Evolutionary conservation across 2,888 invertebrate species (phyloP).

Genomic region (Tuberolachnus salignus): DNA sequence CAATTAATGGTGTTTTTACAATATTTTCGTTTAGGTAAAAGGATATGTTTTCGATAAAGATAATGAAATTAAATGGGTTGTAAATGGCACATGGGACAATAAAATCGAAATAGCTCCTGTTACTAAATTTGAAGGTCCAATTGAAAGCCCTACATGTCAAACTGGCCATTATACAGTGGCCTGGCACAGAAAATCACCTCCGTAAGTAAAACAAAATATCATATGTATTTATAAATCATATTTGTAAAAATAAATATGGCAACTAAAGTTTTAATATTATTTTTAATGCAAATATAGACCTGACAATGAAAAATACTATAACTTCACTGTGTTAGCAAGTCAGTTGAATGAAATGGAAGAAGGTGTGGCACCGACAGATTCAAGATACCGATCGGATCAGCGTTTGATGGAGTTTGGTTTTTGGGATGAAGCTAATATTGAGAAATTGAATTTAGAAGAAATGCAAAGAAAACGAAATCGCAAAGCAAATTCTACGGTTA

Average conservation of each 20-base stretch:
- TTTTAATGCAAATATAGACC: conserved; percentile 63
- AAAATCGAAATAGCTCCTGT: conserved; percentile 94
- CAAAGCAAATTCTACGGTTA: conserved; percentile 67
- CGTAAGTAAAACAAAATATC: conserved; percentile 65
- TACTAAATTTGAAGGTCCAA: conserved; percentile 70
- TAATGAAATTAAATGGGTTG: conserved; percentile 70
- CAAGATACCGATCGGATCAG: conserved; percentile 92
- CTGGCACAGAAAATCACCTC: conserved; percentile 84
- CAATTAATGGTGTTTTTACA: neutral
- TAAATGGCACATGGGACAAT: conserved; percentile 92
- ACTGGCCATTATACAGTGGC: conserved; percentile 84
- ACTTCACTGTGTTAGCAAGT: conserved; percentile 92
- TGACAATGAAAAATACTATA: conserved; percentile 80
- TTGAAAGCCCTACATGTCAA: conserved; percentile 87
- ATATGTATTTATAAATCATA: neutral
- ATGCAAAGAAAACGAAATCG: conserved; percentile 75
- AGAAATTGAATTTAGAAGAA: conserved; percentile 88
- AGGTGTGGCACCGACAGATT: conserved; percentile 93
- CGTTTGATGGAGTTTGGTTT: conserved; percentile 93
- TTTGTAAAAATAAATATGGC: neutral
- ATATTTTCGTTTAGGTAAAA: conserved; percentile 69
- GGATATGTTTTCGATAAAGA: conserved; percentile 68
- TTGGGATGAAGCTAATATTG: conserved; percentile 89
- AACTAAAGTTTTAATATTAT: conserved; percentile 14
- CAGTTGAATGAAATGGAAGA: conserved; percentile 95